Evolutionary conservation across 2,113 vertebrate genomes (phyloP), one percentile per base, ranked within the genome.

Genomic region (Panurus biarmicus): DNA sequence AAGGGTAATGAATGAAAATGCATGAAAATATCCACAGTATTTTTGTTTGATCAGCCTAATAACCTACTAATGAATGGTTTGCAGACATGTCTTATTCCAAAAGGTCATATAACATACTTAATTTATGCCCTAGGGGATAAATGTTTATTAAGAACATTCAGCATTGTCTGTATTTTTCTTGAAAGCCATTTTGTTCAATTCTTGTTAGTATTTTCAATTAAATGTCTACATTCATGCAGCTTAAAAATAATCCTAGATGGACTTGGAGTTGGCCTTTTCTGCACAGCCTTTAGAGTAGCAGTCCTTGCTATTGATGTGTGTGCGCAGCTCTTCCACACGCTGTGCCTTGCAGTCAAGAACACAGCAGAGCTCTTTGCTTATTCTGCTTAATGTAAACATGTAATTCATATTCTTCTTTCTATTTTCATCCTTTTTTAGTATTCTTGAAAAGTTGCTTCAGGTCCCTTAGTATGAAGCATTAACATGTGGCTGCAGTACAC

Each of bases 271-370:
- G 65, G 8, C 38, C 20, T 78, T 87, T 84, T 77, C 28, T 78
- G 35, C 50, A 54, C 15, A 50, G 33, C 40, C 51, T 70, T 40
- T 81, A 38, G 5, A 74, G 16, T 58, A 66, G 53, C 8, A 85
- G 12, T 45, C 33, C 58, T 50, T 76, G 38, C 25, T 72, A 1
- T 11, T 25, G 44, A 25, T 24, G 8, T 12, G 13, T 10, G 12
- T 1, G 3, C 1, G 0, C 54, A 47, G 35, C 15, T 62, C 44
- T 96, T 76, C 24, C 16, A 33, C 1, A 0, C 1, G 3, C 47
- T 53, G 19, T 23, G 11, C 40, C 16, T 57, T 36, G 19, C 61
- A 76, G 18, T 38, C 12, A 69, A 61, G 47, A 13, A 62, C 33
- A 2, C 4, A 57, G 22, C 31, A 51, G 60, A 70, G 42, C 19